Conservation (phyloP, 2,888 invertebrate genomes). For the Eustalomyia histrio region DNA sequence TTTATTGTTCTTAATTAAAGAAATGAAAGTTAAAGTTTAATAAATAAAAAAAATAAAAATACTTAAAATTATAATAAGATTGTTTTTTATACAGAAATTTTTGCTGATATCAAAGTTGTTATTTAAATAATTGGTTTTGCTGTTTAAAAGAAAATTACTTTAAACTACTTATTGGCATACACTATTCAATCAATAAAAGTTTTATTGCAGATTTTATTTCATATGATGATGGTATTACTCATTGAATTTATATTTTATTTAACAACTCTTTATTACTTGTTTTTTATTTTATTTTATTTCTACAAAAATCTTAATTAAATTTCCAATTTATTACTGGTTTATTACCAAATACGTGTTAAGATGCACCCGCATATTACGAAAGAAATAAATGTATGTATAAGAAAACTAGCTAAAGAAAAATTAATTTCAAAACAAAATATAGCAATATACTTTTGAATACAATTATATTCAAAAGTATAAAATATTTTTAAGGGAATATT, state of each 20-base stretch:
- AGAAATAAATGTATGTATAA: background rate
- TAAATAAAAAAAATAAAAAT: background rate
- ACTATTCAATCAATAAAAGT: no score
- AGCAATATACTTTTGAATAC: no score
- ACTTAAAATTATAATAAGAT: slow-evolving; percentile 8
- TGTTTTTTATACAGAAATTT: no score
- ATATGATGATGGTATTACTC: background rate
- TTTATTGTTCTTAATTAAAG: slow-evolving; percentile 42
- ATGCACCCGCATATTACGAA: slow-evolving; percentile 30
- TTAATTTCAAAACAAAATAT: background rate
- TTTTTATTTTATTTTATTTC: background rate
- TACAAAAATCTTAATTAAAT: slow-evolving; percentile 13
- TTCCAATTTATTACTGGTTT: slow-evolving; percentile 11
- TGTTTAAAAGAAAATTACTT: no score
- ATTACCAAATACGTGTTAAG: slow-evolving; percentile 16
- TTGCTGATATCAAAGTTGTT: no score
- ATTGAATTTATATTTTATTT: background rate
- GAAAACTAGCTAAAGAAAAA: background rate
- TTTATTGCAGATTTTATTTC: background rate
- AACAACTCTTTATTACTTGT: background rate
- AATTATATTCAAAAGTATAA: no score
- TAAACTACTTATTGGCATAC: no score
- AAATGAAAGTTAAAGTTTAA: slow-evolving; percentile 24
- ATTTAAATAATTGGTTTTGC: no score
- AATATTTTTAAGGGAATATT: no score